Evolutionary conservation across 2,113 vertebrate genomes (phyloP), one percentile per base, ranked within the genome.

Genomic region (Prinia subflava): DNA sequence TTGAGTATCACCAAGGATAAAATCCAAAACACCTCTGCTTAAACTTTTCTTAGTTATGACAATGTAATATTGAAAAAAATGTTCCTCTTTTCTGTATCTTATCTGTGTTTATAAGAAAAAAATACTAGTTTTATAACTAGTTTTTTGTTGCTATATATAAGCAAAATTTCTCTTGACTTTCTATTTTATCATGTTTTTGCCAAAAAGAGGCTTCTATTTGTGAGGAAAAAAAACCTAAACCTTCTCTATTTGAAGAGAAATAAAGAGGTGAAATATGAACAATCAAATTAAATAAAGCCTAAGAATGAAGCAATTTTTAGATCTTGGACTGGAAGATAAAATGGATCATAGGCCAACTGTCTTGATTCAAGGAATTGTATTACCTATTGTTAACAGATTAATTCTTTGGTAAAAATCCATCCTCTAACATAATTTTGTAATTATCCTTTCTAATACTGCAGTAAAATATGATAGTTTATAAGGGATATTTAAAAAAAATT

Each of bases 1-100:
- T 41, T 63, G 18, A 76, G 3, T 62, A 41, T 52, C 13, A 44
- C 2, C 16, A 63, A 55, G 28, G 18, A 33, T 31, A 17, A 80
- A 35, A 2, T 50, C 11, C 22, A 24, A 12, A 53, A 13, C 0
- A 0, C 50, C 18, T 73, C 22, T 52, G 6, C 11, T 57, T 24
- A 75, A 53, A 15, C 1, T 79, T 70, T 70, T 27, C 37, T 69
- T 37, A 56, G 11, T 41, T 60, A 47, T 15, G 27, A 6, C 3
- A 56, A 65, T 9, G 22, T 57, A 30, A 31, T 52, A 21, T 9
- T 65, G 20, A 39, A 84, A 87, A 47, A 46, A 47, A 47, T 22
- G 5, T 11, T 44, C 15, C 19, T 60, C 5, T 16, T 62, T 13
- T 24, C 8, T 21, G 2, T 70, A n/a, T 42, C 11, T 65, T 60